Base-by-base conservation (phyloP, 2,888 invertebrate species). In the Ctena decussata region DNA sequence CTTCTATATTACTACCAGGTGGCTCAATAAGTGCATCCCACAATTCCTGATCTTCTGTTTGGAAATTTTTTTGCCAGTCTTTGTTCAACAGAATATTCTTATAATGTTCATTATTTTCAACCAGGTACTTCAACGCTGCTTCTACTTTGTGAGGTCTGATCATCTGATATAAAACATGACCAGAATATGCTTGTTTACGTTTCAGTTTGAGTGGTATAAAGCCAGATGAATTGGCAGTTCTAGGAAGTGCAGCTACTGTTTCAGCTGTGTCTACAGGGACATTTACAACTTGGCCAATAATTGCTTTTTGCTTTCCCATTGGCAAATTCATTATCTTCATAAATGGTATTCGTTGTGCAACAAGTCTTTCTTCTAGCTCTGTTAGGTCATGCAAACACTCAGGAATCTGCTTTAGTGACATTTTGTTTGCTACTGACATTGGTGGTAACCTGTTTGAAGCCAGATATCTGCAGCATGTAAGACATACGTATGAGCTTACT, bases 221-320 rank as follows among this genome's bases (percentile, higher is more conserved):
- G n/a, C 39, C 78, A n/a, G 78, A 39, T 35, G 27, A 27, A 32
- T n/a, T 32, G 11, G 57, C 24, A n/a, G 71, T 49, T 72, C 78
- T 72, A 3, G 78, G 78, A 35, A 78, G 49, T 24, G 46, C n/a
- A 1, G 70, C 37, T 8, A 35, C 41, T n/a, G 69, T 57, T 39
- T 71, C 53, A 53, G 6, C 21, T 24, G 69, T 69, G 37, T 72
- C 69, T 72, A 60, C 18, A 49, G 78, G 78, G n/a, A 78, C 79
- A 80, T 80, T 80, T 11, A 85, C 81, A 69, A 81, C 71, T 69
- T 70, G 18, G 0, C 81, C 76, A 49, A 27, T 32, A 39, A 81
- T 76, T 21, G 71, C 49, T 24, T 70, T 81, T 32, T 81, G 80
- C 21, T 49, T 37, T 24, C 80, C 76, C 8, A 15, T 57, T 75